These are phyloP conservation scores for Drosophila robusta DNA, from an alignment of 2,888 invertebrate species.

Conservation along the genomic window DNA sequence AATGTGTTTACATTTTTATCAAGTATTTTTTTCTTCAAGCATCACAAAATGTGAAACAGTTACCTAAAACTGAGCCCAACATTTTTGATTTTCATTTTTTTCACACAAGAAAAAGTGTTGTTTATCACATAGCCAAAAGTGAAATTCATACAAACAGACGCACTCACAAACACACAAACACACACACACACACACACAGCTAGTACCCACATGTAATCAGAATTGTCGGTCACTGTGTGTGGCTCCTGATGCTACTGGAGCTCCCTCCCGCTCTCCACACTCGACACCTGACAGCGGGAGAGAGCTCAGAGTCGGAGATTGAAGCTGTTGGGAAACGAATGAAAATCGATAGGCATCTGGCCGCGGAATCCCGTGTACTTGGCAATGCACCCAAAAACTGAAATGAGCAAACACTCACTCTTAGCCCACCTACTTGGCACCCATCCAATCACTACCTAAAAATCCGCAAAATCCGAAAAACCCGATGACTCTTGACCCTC, in stretches of 20 bases:
- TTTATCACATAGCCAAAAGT: background rate
- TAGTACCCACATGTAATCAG: background rate
- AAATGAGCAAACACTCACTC: slow-evolving; percentile 54
- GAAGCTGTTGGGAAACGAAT: slow-evolving; percentile 34
- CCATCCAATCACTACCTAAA: slow-evolving; percentile 9
- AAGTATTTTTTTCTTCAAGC: slow-evolving; percentile 18
- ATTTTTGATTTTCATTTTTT: slow-evolving; percentile 68
- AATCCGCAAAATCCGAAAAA: slow-evolving; percentile 1
- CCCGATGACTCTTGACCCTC: background rate
- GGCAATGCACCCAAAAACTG: slow-evolving; percentile 78
- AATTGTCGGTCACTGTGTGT: slow-evolving; percentile 3
- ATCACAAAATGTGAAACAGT: background rate
- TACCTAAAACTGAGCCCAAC: slow-evolving; percentile 58
- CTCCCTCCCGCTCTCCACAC: background rate
- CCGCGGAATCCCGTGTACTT: slow-evolving; percentile 85
- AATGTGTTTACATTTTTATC: slow-evolving; percentile 12
- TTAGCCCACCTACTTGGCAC: slow-evolving; percentile 20
- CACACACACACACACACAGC: background rate
- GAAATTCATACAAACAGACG: slow-evolving; percentile 7
- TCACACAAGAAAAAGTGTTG: slow-evolving; percentile 23
- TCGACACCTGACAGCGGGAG: background rate
- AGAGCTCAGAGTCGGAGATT: slow-evolving; percentile 9
- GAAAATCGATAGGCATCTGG: slow-evolving; percentile 84
- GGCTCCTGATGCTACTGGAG: slow-evolving; percentile 5
- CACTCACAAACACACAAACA: background rate